Percentiles rank a stretch among this genome's conserved stretches.
Conservation (phyloP, 2,888 invertebrate species). For the Schizaphis graminum region DNA sequence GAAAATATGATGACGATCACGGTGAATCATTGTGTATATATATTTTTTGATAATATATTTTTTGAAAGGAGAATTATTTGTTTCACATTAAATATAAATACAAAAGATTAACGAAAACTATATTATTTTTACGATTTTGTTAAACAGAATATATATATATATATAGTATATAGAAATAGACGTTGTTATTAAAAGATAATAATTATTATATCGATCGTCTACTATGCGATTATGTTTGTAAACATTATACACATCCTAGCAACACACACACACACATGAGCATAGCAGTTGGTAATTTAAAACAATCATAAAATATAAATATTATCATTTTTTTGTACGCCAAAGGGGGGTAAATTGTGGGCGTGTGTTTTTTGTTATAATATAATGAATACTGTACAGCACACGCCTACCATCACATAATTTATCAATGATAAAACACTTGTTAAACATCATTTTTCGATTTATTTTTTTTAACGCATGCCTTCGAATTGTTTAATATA, state of each 20-base stretch:
- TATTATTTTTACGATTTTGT: background rate
- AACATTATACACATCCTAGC: background rate
- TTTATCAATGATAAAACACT: slow-evolving; percentile 41
- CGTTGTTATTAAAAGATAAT: background rate
- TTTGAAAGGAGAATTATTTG: background rate
- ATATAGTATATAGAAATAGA: background rate
- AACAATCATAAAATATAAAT: background rate
- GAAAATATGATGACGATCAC: background rate
- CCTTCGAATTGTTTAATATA: background rate
- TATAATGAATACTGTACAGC: background rate
- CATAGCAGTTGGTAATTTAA: background rate
- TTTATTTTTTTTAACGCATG: background rate
- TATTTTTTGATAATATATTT: background rate
- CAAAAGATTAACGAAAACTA: background rate
- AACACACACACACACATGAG: background rate
- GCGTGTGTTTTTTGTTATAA: slow-evolving; percentile 36
- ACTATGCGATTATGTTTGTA: background rate
- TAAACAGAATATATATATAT: background rate
- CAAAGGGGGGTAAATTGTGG: slow-evolving; percentile 41
- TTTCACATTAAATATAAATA: background rate
- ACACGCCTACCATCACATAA: slow-evolving; percentile 33
- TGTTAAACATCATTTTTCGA: slow-evolving; percentile 32
- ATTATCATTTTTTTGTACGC: background rate
- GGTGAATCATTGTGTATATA: background rate
- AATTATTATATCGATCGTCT: background rate